phyloP scores from a whole-genome alignment of 2,888 invertebrate genomes.

The Eupithecia abbreviata region DNA sequence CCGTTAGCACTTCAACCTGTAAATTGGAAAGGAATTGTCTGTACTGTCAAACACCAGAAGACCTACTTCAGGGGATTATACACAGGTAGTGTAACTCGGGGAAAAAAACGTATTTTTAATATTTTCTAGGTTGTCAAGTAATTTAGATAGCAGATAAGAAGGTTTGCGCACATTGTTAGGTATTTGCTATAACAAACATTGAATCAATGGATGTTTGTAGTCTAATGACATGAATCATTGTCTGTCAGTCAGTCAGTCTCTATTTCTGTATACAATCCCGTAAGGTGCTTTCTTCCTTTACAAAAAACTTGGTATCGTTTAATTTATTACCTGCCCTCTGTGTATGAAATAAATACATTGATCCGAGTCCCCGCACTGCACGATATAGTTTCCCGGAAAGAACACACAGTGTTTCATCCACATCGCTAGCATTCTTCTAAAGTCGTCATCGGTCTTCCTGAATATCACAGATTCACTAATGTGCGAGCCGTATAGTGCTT shows the following conservation, averaged over 20 bases:
- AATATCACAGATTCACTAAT: slow-evolving; percentile 80
- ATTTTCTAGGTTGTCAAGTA: too few species aligned
- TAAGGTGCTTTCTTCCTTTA: too few species aligned
- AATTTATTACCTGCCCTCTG: slow-evolving; percentile 74
- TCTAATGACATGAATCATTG: too few species aligned
- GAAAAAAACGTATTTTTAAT: too few species aligned
- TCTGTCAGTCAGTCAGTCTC: too few species aligned
- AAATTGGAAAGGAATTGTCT: slow-evolving; percentile 15
- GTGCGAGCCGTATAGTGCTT: slow-evolving; percentile 78
- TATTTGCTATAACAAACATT: too few species aligned
- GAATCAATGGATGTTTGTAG: too few species aligned
- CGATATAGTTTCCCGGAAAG: slow-evolving; percentile 83
- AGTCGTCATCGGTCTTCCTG: slow-evolving; percentile 74
- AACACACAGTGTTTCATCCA: slow-evolving; percentile 80
- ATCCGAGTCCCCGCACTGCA: slow-evolving; percentile 81
- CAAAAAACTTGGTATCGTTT: not conserved
- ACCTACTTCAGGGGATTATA: not conserved
- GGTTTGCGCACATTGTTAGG: too few species aligned
- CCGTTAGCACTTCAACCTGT: slow-evolving; percentile 82
- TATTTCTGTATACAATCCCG: too few species aligned
- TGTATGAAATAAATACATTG: slow-evolving; percentile 84
- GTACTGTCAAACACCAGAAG: not conserved
- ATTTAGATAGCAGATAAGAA: too few species aligned
- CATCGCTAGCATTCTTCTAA: slow-evolving; percentile 77
- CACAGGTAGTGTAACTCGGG: not conserved